phyloP scores from a whole-genome alignment of 2,113 vertebrate genomes.

The Anhinga rufa region DNA sequence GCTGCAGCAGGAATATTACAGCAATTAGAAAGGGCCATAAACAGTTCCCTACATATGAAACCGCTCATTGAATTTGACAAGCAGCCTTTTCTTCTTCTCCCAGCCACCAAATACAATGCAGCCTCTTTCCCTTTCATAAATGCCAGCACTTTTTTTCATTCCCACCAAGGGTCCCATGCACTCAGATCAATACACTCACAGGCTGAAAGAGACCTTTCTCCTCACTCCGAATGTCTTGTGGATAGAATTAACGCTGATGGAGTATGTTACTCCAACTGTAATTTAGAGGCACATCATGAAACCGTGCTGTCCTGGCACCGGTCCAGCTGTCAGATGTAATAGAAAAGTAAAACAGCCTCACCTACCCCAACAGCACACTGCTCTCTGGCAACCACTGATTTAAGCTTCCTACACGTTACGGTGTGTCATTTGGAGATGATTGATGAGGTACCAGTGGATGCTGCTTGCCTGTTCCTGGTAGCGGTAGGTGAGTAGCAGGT shows the following conservation, averaged over 20 bases:
- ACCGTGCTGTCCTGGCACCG: neutral
- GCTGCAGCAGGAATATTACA: slow-evolving; percentile 38
- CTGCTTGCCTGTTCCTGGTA: neutral
- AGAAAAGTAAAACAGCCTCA: neutral
- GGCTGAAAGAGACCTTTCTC: slow-evolving; percentile 1
- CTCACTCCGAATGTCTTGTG: neutral
- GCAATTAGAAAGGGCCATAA: slow-evolving; percentile 60
- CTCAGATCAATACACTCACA: neutral
- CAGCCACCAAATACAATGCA: neutral
- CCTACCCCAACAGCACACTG: neutral
- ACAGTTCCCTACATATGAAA: slow-evolving; percentile 25
- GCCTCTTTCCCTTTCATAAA: slow-evolving; percentile 14
- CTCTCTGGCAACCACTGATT: neutral
- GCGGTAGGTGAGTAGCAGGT: neutral
- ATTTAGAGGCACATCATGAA: neutral
- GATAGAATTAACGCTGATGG: neutral
- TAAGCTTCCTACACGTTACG: rapidly evolving
- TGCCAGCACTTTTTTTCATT: neutral
- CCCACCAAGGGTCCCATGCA: neutral
- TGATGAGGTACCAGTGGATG: neutral
- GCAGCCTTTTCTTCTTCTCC: slow-evolving; percentile 2
- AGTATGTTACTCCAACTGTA: slow-evolving; percentile 1
- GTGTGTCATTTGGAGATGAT: neutral
- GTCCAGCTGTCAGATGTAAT: slow-evolving; percentile 21
- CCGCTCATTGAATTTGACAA: slow-evolving; percentile 48